Conservation (phyloP, 2,888 invertebrate genomes). For the Cybosia mesomella region DNA sequence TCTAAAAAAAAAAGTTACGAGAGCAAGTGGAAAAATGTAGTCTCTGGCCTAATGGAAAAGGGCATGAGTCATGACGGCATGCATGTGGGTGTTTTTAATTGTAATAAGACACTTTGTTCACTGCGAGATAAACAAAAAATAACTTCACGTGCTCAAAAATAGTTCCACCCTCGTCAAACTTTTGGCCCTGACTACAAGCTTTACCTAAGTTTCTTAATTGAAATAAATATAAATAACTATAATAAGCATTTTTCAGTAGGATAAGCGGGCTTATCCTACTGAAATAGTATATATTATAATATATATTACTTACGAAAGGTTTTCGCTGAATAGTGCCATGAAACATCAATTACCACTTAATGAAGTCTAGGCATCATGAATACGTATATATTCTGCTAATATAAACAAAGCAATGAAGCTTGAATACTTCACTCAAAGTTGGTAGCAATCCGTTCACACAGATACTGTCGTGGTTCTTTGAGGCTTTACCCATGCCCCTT, state of each 20-base stretch:
- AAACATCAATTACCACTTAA: not conserved
- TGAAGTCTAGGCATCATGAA: slow-evolving; percentile 11
- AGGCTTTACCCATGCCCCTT: slow-evolving; percentile 33
- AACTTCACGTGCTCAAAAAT: too few species aligned
- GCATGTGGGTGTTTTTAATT: too few species aligned
- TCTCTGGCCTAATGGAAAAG: too few species aligned
- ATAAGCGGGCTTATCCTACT: too few species aligned
- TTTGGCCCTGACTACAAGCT: not conserved
- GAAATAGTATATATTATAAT: too few species aligned
- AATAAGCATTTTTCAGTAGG: not conserved
- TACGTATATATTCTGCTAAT: not conserved
- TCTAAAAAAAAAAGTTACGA: too few species aligned
- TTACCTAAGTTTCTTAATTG: too few species aligned
- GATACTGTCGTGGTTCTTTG: slow-evolving; percentile 39
- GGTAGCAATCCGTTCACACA: slow-evolving; percentile 25
- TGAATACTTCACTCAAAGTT: slow-evolving; percentile 36
- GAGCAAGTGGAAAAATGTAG: too few species aligned
- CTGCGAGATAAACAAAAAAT: too few species aligned
- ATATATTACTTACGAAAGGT: not conserved
- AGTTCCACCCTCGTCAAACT: not conserved
- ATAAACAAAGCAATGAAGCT: slow-evolving; percentile 33
- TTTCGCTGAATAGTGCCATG: not conserved
- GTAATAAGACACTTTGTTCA: too few species aligned
- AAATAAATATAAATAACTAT: not conserved
- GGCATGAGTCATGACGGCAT: too few species aligned